A percentile compares a stretch with the other conserved stretches of the same genome.
These are phyloP conservation scores for Rhynchonema sp. DNA, from an alignment of 2,888 invertebrate genomes.

Conservation along the genomic window DNA sequence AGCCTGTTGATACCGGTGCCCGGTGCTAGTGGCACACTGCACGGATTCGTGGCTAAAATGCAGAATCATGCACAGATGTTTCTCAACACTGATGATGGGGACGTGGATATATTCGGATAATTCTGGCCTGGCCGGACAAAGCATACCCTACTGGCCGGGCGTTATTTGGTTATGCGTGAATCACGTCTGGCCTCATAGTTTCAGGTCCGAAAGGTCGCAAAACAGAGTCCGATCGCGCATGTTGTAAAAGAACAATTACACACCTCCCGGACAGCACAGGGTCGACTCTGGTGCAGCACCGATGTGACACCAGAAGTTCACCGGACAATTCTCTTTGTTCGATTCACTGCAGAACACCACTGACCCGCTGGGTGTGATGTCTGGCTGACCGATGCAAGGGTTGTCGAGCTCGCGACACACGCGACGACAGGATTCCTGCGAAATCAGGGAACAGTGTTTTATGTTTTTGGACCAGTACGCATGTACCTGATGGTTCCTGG, in stretches of 20 bases:
- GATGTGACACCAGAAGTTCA: constrained; percentile 20
- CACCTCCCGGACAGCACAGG: constrained; percentile 12
- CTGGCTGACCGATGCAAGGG: constrained; percentile 27
- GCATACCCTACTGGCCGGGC: too few relatives aligned
- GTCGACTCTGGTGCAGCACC: constrained; percentile 22
- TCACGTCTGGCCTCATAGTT: too few relatives aligned
- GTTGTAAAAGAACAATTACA: not conserved
- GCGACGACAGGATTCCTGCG: constrained; percentile 21
- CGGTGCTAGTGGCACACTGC: constrained; percentile 26
- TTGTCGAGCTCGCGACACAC: constrained; percentile 25
- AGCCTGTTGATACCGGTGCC: constrained; percentile 23
- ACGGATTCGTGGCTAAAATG: constrained; percentile 24
- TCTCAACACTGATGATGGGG: too few relatives aligned
- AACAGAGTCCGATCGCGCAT: too few relatives aligned
- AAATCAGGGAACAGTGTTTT: too few relatives aligned
- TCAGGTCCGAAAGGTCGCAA: too few relatives aligned
- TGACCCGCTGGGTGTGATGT: constrained; percentile 10
- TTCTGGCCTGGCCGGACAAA: too few relatives aligned
- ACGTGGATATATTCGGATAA: too few relatives aligned
- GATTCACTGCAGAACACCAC: constrained; percentile 11
- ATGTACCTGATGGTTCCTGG: too few relatives aligned
- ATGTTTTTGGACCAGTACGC: too few relatives aligned
- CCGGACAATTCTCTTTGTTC: constrained; percentile 13
- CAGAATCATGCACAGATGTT: not conserved
- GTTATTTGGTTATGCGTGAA: too few relatives aligned